Evolutionary conservation across 2,888 invertebrate species (phyloP), one percentile per base, ranked within the genome.

Genomic region (Listrodromus nycthemerus): DNA sequence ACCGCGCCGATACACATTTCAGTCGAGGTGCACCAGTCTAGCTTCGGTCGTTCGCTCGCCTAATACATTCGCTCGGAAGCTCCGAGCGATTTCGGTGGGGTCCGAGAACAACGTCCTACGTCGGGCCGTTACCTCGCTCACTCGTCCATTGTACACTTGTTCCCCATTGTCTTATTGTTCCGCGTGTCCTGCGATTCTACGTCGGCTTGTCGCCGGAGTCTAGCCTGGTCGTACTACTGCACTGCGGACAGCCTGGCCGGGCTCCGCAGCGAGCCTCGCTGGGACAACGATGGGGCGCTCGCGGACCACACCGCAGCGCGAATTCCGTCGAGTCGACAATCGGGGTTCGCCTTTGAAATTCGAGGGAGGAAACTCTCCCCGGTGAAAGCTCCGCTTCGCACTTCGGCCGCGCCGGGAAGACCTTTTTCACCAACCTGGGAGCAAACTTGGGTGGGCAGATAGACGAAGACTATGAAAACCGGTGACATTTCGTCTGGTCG

Each of bases 101-200:
- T 73, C 82, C 77, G 76, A 77, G 83, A 85, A 89, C 87, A 87
- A 88, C 86, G 82, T 84, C 81, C 78, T 80, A 76, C 65, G 76
- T 48, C 61, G 63, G n/a, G 30, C 74, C 63, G 33, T 24, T 76
- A 30, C 63, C 52, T 58, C 74, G 63, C 78, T 71, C 77, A 81
- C 67, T 84, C 82, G 69, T 85, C 89, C 90, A 90, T 91, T 90
- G 90, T 91, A 90, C 90, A 89, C 89, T 90, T 88, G 90, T 90
- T 89, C 90, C 27, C 88, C 85, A 90, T 91, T 91, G 91, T 91
- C 91, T 91, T 90, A 91, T 91, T 91, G 91, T 91, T 89, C 87
- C 80, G 82, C 84, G 83, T 83, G 87, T 84, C 86, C 86, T 83
- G 85, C 83, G 66, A 85, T 85, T 84, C 82, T 78, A 83, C 73